Evolutionary conservation across 2,888 invertebrate genomes (phyloP), one percentile per base, ranked within the genome.

Genomic region (Phengaris alcon): DNA sequence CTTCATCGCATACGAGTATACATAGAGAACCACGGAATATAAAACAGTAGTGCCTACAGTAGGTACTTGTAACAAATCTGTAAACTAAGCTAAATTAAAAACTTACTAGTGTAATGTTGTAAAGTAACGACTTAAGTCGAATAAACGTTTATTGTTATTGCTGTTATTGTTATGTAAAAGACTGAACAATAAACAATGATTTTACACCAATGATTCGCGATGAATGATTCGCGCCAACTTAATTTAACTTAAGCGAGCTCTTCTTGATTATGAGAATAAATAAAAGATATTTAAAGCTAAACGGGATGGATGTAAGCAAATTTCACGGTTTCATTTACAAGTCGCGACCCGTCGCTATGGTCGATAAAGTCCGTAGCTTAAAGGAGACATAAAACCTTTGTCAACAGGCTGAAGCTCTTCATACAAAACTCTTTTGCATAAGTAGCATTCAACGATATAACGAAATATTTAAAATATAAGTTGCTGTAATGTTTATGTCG

Each of bases 251-350:
- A 22, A 59, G 15, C 0, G 15, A 57, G 59, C 15, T 22, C 15
- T 22, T 10, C 59, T 22, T 15, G 3, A 9, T 22, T 59, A 22
- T 5, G 64, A 64, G 35, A 64, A 52, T 22, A 72, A 52, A 72
- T 15, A 35, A 12, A 54, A 72, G 54, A 54, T 72, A 52, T 72
- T 72, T 54, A 72, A 54, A 72, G 72, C 72, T 72, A 72, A 72
- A 22, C 35, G 13, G 52, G 52, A 72, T 72, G 72, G 52, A 54
- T 72, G 72, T 72, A 54, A 52, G 12, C 15, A 70, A 72, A 72
- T 72, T 72, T 72, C 72, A 72, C 72, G 72, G 72, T 35, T 54
- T 35, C 35, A 54, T 72, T 72, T 72, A 72, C 72, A 72, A 72
- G 52, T 35, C 35, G 72, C 54, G 35, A 22, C 3, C 22, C 48